phyloP scores from a whole-genome alignment of 2,113 vertebrate genomes.

The Salvelinus namaycush region DNA sequence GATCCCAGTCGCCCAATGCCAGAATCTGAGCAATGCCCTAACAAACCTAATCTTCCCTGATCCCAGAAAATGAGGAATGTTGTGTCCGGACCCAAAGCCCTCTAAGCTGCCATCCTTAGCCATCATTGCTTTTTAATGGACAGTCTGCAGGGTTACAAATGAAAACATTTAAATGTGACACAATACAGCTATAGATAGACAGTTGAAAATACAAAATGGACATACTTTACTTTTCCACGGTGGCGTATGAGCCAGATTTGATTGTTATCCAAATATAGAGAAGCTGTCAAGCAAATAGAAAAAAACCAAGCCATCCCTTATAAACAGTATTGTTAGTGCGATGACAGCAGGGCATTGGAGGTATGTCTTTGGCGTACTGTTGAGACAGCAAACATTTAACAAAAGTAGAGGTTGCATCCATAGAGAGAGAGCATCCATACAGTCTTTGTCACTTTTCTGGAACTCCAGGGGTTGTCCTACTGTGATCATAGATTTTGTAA shows the following conservation, averaged over 20 bases:
- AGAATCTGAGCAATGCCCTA: constrained; percentile 43
- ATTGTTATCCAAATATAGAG: constrained; percentile 54
- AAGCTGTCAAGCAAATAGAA: constrained; percentile 14
- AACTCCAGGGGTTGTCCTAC: neutral
- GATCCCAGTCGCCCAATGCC: constrained; percentile 36
- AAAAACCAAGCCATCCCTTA: constrained; percentile 15
- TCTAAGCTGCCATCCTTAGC: constrained; percentile 46
- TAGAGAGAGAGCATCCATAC: neutral
- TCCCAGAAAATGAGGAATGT: constrained; percentile 56
- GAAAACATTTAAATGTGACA: constrained; percentile 59
- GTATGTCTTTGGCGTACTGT: constrained; percentile 9
- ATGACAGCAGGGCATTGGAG: constrained; percentile 12
- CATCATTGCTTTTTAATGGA: constrained; percentile 65
- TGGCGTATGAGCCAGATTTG: constrained; percentile 35
- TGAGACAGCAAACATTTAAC: neutral
- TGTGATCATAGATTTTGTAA: neutral
- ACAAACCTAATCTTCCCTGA: constrained; percentile 60
- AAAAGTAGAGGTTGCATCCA: neutral
- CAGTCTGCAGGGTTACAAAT: constrained; percentile 38
- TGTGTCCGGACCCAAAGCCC: constrained; percentile 43
- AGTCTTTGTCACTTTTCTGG: neutral
- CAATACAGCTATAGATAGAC: constrained; percentile 60
- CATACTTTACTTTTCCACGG: constrained; percentile 36
- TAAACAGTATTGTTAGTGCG: constrained; percentile 50
- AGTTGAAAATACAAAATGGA: constrained; percentile 49